Evolutionary conservation across 2,797 vertebrate species (phyloP).

Genomic region (Mus caroli): DNA sequence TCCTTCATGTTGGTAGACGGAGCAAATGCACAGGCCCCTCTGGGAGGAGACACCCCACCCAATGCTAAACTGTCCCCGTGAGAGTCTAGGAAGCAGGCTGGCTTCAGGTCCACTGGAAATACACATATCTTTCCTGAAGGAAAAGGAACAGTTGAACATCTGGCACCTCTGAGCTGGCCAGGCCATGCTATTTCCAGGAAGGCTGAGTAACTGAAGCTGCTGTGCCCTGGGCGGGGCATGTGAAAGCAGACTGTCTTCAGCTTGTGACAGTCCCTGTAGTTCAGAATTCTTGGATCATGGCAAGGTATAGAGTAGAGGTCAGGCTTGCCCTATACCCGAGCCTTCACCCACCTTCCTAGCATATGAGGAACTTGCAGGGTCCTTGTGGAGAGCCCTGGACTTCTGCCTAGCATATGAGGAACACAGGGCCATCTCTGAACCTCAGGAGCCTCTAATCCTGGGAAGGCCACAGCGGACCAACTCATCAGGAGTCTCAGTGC

Average conservation of each 20-base stretch:
- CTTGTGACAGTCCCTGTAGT: not conserved
- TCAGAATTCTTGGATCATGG: not conserved
- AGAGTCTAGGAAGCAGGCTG: not conserved
- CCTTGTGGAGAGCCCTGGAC: not conserved
- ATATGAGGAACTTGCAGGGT: not conserved
- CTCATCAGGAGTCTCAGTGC: not conserved
- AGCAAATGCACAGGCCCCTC: not conserved
- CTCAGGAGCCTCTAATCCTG: not conserved
- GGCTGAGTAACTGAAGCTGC: not conserved
- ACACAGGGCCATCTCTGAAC: not conserved
- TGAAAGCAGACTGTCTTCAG: not conserved
- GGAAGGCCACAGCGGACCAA: not conserved
- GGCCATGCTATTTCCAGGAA: not conserved
- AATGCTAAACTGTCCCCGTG: accelerated
- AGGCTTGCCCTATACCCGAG: not conserved
- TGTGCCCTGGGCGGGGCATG: not conserved
- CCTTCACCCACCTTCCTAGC: not conserved
- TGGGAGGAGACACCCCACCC: not conserved
- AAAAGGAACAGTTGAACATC: not conserved
- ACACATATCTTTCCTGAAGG: not conserved
- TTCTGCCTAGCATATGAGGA: not conserved
- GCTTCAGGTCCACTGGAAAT: not conserved
- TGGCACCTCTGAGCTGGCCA: accelerated
- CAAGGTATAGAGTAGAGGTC: not conserved
- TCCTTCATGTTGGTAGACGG: not conserved